Evolutionary conservation across 1,140 invertebrate species (phyloP).

Genomic region (Dreissena polymorpha): DNA sequence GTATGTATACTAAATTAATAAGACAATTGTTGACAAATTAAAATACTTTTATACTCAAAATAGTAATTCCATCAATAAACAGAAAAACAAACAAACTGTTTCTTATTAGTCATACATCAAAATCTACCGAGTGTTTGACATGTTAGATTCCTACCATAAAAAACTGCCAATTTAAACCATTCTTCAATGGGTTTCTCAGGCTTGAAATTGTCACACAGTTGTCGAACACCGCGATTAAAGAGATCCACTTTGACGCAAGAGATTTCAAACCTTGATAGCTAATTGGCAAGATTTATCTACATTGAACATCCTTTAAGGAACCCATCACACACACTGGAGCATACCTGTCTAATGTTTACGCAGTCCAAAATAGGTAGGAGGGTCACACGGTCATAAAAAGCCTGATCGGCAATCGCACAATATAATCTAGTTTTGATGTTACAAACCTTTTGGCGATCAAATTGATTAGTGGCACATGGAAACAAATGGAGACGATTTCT

Average conservation of each 20-base stretch:
- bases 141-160: too few relatives aligned
- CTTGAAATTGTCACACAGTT: background rate
- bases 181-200: background rate
- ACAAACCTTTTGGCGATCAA: background rate
- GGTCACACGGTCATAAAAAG: constrained; percentile 1
- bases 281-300: background rate
- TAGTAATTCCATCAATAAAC: too few relatives aligned
- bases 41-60: too few relatives aligned
- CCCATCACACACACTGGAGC: too few relatives aligned
- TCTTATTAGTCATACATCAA: too few relatives aligned
- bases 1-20: too few relatives aligned
- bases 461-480: background rate
- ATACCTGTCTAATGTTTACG: background rate
- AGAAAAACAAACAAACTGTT: too few relatives aligned
- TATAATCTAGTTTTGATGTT: background rate
- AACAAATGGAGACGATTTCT: background rate
- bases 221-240: background rate
- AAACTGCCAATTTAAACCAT: too few relatives aligned
- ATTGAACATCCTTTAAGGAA: constrained; percentile 1
- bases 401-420: background rate
- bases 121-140: too few relatives aligned
- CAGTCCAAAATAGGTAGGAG: background rate
- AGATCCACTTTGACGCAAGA: constrained; percentile 9
- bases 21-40: too few relatives aligned
- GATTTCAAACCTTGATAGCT: constrained; percentile 1